Base-by-base conservation (phyloP, 2,797 vertebrate species). In the Argyrosomus regius region DNA sequence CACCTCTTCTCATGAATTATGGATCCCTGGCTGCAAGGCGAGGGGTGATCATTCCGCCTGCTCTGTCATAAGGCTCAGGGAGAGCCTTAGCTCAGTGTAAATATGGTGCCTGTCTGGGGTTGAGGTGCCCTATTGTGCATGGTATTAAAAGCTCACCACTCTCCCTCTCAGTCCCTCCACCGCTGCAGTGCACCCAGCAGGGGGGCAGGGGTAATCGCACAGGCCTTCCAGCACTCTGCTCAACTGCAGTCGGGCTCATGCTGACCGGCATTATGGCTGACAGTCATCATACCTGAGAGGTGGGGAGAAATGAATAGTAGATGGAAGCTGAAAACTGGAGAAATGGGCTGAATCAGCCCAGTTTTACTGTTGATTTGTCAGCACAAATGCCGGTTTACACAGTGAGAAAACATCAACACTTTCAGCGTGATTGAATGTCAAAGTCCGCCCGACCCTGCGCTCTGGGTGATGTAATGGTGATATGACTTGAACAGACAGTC, bases 1-100 rank as follows among this genome's bases (percentile, higher is more conserved):
- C 90, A 92, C 91, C 92, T 92, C 88, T 91, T 59, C 89, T 93
- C 90, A 94, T 95, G 91, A 94, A 95, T 95, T 94, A 94, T 94
- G 92, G 91, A 94, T 95, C 90, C 79, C 61, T 91, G 90, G 91
- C 93, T 95, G 89, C 90, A 85, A 92, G 90, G 88, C 89, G 73
- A 93, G 87, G 89, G 94, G 88, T 90, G 93, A 93, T 91, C 90
- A 91, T 92, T 93, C 93, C 74, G 91, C 92, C 92, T 90, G 88
- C 91, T 94, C 93, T 91, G 92, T 93, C 90, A 92, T 92, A 90
- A 92, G 90, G 87, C 91, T 89, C 88, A 87, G 87, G 85, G 90
- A 90, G 91, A 91, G 89, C 92, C 88, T 87, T 75, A 91, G 88
- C 90, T 92, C 90, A 84, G 89, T 91, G 93, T 92, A 93, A 94